A percentile compares a stretch with the other conserved stretches of the same genome.
phyloP scores from a whole-genome alignment of 2,888 invertebrate genomes.

The Andrena dorsata region DNA sequence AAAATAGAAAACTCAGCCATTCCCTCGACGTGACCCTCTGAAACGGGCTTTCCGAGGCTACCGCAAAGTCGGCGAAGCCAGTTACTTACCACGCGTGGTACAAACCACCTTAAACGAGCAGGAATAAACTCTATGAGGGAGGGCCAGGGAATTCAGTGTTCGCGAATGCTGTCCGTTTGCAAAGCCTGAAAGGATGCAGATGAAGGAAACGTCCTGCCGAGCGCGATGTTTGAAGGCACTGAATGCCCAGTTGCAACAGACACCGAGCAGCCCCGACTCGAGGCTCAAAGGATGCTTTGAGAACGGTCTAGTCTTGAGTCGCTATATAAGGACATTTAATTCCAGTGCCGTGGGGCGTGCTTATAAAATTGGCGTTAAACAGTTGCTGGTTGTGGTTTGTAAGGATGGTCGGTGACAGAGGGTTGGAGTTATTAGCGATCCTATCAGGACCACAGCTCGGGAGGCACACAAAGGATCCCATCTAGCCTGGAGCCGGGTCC shows the following conservation, averaged over 20 bases:
- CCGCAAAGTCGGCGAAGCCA: background rate
- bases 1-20: constrained; percentile 13
- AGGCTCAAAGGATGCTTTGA: background rate
- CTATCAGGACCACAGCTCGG: background rate
- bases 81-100: background rate
- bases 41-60: background rate
- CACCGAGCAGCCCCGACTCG: too few relatives aligned
- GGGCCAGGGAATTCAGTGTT: background rate
- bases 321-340: background rate
- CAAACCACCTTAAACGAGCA: background rate
- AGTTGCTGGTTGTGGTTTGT: background rate
- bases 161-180: background rate
- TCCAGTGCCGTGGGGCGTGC: background rate
- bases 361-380: background rate
- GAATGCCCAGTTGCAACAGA: too few relatives aligned
- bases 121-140: background rate
- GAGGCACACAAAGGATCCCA: constrained; percentile 14
- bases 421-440: background rate
- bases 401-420: background rate
- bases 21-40: background rate
- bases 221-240: too few relatives aligned
- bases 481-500: background rate
- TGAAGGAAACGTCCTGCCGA: background rate
- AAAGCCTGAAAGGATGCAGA: background rate
- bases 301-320: background rate